phyloP scores from a whole-genome alignment of 92 coral and sea anemone genomes.

The Paramuricea clavata region DNA sequence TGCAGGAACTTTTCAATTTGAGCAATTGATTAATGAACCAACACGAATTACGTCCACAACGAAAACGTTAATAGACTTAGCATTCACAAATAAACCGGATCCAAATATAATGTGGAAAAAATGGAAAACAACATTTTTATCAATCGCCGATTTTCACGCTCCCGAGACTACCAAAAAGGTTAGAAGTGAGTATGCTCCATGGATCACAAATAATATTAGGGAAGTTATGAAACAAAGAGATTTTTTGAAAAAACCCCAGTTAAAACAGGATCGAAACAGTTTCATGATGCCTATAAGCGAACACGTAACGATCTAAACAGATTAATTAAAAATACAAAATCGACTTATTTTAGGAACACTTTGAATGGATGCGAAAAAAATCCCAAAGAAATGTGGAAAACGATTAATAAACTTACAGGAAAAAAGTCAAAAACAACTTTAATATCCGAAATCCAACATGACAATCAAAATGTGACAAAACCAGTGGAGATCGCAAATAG shows the following conservation, averaged over 20 bases:
- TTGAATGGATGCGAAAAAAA: too few species aligned
- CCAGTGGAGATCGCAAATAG: too few species aligned
- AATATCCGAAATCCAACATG: too few species aligned
- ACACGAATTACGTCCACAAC: background rate
- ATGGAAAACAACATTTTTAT: constrained; percentile 31
- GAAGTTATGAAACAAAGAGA: background rate
- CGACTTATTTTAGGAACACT: too few species aligned
- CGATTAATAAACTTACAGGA: too few species aligned
- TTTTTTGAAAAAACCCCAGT: background rate
- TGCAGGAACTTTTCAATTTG: background rate
- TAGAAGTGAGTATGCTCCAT: background rate
- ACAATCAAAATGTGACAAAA: too few species aligned
- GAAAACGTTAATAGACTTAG: background rate
- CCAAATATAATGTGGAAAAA: constrained; percentile 25
- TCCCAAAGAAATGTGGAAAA: too few species aligned
- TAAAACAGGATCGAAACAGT: too few species aligned
- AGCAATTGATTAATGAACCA: constrained; percentile 1
- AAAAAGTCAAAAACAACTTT: too few species aligned
- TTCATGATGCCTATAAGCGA: too few species aligned
- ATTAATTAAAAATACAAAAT: too few species aligned
- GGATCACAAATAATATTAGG: background rate
- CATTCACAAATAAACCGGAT: background rate
- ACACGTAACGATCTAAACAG: too few species aligned
- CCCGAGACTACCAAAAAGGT: constrained; percentile 23
- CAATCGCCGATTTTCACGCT: constrained; percentile 6